These are phyloP conservation scores for Brachirus orientalis DNA, from an alignment of 2,113 vertebrate species.

Conservation along the genomic window DNA sequence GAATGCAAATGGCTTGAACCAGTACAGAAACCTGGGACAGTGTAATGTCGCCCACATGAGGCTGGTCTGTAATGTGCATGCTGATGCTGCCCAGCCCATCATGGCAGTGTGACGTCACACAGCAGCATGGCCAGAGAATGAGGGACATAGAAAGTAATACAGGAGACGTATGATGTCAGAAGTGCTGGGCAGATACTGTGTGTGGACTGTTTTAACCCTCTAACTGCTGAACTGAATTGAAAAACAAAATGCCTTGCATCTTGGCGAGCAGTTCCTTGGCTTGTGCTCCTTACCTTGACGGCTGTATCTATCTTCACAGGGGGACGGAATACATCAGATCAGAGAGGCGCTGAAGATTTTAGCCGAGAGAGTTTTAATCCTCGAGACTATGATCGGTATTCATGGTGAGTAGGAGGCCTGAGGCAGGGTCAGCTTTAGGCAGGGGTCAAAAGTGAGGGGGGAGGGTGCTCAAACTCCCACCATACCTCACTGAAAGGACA, in stretches of 20 bases:
- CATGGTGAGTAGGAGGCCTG: conserved; percentile 95
- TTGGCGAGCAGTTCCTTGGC: conserved; percentile 78
- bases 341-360: conserved; percentile 99
- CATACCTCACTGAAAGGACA: conserved; percentile 52
- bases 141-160: conserved; percentile 42
- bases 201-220: conserved; percentile 79
- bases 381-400: conserved; percentile 99
- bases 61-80: conserved; percentile 71
- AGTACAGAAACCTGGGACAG: conserved; percentile 29
- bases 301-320: conserved; percentile 97
- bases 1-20: conserved; percentile 65
- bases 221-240: conserved; percentile 75
- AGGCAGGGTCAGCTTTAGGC: conserved; percentile 81
- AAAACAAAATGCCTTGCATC: conserved; percentile 73
- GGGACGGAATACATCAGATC: conserved; percentile 99
- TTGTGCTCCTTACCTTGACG: conserved; percentile 86
- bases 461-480: conserved; percentile 43
- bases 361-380: conserved; percentile 99
- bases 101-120: conserved; percentile 62
- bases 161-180: conserved; percentile 41
- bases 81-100: conserved; percentile 65
- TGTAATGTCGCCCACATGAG: conserved; percentile 32
- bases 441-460: conserved; percentile 64
- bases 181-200: conserved; percentile 45
- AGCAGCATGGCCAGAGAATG: conserved; percentile 74